Evolutionary conservation across 2,113 vertebrate genomes (phyloP).

Genomic region (Triplophysa dalaica): DNA sequence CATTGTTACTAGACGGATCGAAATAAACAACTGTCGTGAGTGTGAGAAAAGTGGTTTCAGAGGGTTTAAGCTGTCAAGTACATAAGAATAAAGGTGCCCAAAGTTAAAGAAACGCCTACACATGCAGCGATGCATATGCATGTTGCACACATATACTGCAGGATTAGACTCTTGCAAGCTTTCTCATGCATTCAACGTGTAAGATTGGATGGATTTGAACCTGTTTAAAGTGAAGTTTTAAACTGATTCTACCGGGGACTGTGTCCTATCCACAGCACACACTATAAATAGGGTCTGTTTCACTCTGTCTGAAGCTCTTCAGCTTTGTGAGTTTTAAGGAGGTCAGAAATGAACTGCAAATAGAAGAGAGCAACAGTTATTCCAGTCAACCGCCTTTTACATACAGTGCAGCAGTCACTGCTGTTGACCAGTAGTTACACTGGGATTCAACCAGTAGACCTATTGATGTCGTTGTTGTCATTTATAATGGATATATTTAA

Average conservation of each 20-base stretch:
- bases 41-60: no score
- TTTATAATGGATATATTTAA: neutral
- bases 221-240: constrained; percentile 56
- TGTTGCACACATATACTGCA: neutral
- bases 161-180: neutral
- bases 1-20: neutral
- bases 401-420: neutral
- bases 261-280: constrained; percentile 63
- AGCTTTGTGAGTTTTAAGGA: constrained; percentile 65
- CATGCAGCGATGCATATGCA: neutral
- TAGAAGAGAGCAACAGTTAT: constrained; percentile 64
- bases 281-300: constrained; percentile 70
- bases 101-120: neutral
- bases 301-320: constrained; percentile 62
- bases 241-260: constrained; percentile 65
- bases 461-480: neutral
- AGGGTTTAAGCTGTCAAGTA: neutral
- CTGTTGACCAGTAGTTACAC: neutral
- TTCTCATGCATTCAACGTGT: neutral
- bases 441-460: neutral
- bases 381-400: constrained; percentile 31
- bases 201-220: constrained; percentile 30
- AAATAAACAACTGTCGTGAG: neutral
- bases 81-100: neutral
- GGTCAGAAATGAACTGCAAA: constrained; percentile 64